phyloP scores from a whole-genome alignment of 2,888 invertebrate species.

The Cordilura impudica region DNA sequence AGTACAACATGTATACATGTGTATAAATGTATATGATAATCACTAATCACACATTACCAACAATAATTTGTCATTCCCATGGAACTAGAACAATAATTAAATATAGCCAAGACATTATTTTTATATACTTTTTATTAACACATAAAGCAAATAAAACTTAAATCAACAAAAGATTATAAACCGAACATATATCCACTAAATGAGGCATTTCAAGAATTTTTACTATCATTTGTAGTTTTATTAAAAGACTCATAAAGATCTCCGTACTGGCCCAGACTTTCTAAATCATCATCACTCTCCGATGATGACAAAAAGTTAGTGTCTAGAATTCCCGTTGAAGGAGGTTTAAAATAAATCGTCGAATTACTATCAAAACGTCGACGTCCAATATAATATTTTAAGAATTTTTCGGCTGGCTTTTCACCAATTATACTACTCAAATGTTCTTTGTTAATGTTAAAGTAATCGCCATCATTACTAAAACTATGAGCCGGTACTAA shows the following conservation, averaged over 20 bases:
- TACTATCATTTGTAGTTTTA: background rate
- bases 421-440: constrained; percentile 69
- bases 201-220: background rate
- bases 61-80: too few relatives aligned
- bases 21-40: too few relatives aligned
- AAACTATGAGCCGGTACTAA: constrained; percentile 26
- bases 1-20: too few relatives aligned
- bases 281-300: constrained; percentile 69
- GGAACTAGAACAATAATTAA: too few relatives aligned
- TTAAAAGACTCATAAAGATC: constrained; percentile 63
- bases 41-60: too few relatives aligned
- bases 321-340: constrained; percentile 16
- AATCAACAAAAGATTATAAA: too few relatives aligned
- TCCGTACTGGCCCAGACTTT: constrained; percentile 64
- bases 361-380: constrained; percentile 69
- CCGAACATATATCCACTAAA: too few relatives aligned
- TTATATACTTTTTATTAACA: too few relatives aligned
- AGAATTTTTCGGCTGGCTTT: constrained; percentile 67
- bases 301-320: constrained; percentile 39
- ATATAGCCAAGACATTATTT: too few relatives aligned
- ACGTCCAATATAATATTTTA: constrained; percentile 69
- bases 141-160: too few relatives aligned
- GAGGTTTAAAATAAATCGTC: constrained; percentile 71
- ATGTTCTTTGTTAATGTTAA: constrained; percentile 69
- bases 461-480: constrained; percentile 51